Evolutionary conservation across 2,797 vertebrate species (phyloP).

Genomic region (Gymnothorax javanicus): DNA sequence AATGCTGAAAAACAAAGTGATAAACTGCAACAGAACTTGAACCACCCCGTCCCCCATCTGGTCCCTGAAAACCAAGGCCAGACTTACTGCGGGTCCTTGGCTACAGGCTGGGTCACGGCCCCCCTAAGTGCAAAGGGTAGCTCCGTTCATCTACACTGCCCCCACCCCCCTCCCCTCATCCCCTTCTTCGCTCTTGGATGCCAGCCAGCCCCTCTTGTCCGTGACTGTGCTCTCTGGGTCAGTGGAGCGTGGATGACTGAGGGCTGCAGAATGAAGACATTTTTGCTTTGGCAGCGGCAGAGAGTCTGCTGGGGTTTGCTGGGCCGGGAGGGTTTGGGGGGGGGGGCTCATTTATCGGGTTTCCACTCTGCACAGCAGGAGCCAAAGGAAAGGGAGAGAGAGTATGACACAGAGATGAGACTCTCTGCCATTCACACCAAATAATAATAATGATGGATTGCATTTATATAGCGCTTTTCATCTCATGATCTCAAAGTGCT

Average conservation of each 20-base stretch:
- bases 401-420: background rate
- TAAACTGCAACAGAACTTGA: background rate
- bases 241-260: conserved; percentile 3
- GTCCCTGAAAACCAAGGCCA: conserved; percentile 8
- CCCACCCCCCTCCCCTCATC: background rate
- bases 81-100: background rate
- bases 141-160: background rate
- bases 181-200: background rate
- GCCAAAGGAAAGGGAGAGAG: too few species aligned
- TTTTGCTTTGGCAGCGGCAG: background rate
- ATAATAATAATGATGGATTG: conserved; percentile 4
- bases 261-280: conserved; percentile 11
- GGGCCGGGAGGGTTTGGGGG: background rate
- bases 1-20: background rate
- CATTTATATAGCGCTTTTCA: background rate
- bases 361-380: background rate
- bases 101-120: too few species aligned
- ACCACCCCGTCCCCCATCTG: background rate
- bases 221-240: conserved; percentile 6
- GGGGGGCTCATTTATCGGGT: conserved; percentile 5
- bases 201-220: background rate
- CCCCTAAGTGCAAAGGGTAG: background rate
- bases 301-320: background rate
- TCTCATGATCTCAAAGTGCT: background rate
- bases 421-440: background rate